Evolutionary conservation across 2,888 invertebrate species (phyloP).

Genomic region (Acanthococcus lagerstroemiae): DNA sequence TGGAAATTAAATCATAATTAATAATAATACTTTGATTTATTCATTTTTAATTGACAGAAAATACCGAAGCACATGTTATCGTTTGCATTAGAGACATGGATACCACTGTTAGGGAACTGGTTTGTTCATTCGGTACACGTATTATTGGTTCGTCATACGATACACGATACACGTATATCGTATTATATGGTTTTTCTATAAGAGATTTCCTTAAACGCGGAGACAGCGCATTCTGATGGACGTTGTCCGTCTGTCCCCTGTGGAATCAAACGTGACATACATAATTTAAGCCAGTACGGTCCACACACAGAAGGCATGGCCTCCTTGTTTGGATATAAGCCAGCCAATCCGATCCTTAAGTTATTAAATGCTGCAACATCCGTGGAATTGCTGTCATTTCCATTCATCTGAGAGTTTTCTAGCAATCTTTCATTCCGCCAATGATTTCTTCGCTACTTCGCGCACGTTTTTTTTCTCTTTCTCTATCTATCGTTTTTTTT

Average conservation of each 20-base stretch:
- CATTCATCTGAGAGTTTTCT: slow-evolving; percentile 17
- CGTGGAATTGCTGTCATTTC: slow-evolving; percentile 28
- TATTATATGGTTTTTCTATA: slow-evolving; percentile 12
- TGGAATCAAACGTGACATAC: slow-evolving; percentile 22
- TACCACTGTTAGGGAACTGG: neutral
- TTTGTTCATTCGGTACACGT: slow-evolving; percentile 22
- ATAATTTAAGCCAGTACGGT: slow-evolving; percentile 25
- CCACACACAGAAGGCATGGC: slow-evolving; percentile 14
- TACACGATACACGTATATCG: slow-evolving; percentile 16
- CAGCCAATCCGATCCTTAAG: slow-evolving; percentile 22
- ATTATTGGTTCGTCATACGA: slow-evolving; percentile 22
- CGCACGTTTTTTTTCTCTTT: slow-evolving; percentile 2
- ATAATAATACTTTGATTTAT: slow-evolving; percentile 11
- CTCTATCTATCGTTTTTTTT: neutral
- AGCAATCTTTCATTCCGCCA: slow-evolving; percentile 26
- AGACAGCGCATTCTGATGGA: slow-evolving; percentile 29
- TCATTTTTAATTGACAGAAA: slow-evolving; percentile 27
- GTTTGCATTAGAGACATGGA: neutral
- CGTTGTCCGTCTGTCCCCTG: slow-evolving; percentile 25
- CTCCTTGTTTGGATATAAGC: slow-evolving; percentile 28
- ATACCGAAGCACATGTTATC: slow-evolving; percentile 8
- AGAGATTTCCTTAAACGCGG: slow-evolving; percentile 25
- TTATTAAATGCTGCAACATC: slow-evolving; percentile 20
- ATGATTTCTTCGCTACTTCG: slow-evolving; percentile 14
- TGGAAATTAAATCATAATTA: neutral